Evolutionary conservation across 2,113 vertebrate species (phyloP).

Genomic region (Paralichthys olivaceus): DNA sequence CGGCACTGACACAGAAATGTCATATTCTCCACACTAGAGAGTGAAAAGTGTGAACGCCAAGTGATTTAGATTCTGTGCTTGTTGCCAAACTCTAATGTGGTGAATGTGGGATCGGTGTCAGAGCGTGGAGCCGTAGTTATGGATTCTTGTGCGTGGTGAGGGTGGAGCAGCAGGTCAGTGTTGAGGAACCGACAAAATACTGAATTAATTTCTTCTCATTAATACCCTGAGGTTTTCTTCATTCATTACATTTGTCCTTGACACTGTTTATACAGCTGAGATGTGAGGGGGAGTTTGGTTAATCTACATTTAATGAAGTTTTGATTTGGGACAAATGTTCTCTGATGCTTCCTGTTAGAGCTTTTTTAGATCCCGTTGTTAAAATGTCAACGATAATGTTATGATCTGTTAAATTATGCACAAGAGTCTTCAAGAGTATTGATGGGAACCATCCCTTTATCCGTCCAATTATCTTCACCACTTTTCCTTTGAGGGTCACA

Average conservation of each 20-base stretch:
- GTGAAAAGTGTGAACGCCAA: neutral
- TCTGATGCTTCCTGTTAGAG: no score
- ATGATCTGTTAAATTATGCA: no score
- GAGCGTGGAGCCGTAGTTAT: no score
- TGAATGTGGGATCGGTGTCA: no score
- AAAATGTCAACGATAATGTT: no score
- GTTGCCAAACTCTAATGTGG: neutral
- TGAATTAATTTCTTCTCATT: neutral
- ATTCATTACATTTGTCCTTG: neutral
- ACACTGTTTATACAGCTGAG: neutral
- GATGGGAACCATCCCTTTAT: neutral
- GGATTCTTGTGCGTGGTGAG: no score
- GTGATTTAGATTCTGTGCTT: neutral
- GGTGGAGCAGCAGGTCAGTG: neutral
- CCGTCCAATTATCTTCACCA: neutral
- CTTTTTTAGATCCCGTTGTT: no score
- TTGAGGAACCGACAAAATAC: neutral
- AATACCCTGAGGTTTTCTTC: neutral
- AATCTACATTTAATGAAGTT: no score
- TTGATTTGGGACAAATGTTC: no score
- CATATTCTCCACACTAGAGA: neutral
- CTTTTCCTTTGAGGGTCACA: neutral
- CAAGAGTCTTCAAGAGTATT: no score
- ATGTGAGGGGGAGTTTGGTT: neutral
- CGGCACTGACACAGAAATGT: neutral